Evolutionary conservation across 2,888 invertebrate genomes (phyloP), one percentile per base, ranked within the genome.

Genomic region (Idaea aversata): DNA sequence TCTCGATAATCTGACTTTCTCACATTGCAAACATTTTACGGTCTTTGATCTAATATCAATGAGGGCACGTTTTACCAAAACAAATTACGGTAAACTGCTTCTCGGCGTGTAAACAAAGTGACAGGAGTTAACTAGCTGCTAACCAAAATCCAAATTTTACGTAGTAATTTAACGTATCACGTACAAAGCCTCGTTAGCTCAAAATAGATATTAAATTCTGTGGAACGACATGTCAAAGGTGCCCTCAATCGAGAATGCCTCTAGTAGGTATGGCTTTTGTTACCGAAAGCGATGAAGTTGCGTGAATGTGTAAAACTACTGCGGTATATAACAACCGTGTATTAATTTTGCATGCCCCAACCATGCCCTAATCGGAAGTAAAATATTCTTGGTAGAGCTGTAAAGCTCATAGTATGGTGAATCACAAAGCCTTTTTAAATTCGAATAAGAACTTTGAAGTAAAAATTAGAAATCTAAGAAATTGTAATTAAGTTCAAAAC

Each of bases 201-300:
- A 61, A 69, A 71, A 68, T 70, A 71, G 66, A 71, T 71, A 73
- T 71, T 68, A 72, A 72, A 73, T 73, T 73, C 64, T 67, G 57
- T 65, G 63, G 36, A 61, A 59, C 63, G 61, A 63, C 64, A 62
- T 67, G 66, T 67, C 73, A 73, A 73, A 73, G 73, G 72, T 67
- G 66, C 67, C 68, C 69, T 70, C 70, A 60, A 70, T 68, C 25
- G 63, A 61, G 36, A 67, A 59, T 59, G 61, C 62, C 63, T 38
- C 38, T 64, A 70, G 63, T 64, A 70, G 63, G 66, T 47, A 65
- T 58, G 66, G 68, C 68, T 70, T 68, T 67, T 69, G 69, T 66
- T 47, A 47, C 15, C 57, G 10, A 61, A 25, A 65, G 61, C 57
- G 34, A 35, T 59, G 61, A 63, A 16, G 62, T n/a, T 63, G 59